Conservation (phyloP, 2,888 invertebrate genomes). For the Drosophila putrida region DNA sequence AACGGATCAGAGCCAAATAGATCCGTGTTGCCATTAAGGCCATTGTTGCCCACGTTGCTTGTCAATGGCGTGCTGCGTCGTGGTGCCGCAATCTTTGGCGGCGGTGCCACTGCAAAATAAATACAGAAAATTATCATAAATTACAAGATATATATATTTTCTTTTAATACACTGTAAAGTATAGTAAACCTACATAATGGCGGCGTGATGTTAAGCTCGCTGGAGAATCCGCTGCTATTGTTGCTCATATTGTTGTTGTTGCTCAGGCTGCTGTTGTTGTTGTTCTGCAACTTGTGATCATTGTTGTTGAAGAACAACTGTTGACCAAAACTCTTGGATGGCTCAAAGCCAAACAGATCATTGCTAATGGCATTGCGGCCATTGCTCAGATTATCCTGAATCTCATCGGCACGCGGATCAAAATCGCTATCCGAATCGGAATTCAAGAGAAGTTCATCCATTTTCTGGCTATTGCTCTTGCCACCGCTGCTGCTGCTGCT, state of each 20-base stretch:
- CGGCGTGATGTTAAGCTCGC: conserved; percentile 86
- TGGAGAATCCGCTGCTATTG: conserved; percentile 84
- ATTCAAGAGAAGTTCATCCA: conserved; percentile 91
- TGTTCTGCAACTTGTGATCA: conserved; percentile 79
- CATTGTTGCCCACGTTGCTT: conserved; percentile 57
- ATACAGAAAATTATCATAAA: conserved; percentile 9
- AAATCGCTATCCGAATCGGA: conserved; percentile 94
- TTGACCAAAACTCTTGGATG: conserved; percentile 85
- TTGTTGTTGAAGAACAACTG: conserved; percentile 86
- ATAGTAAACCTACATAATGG: conserved; percentile 89
- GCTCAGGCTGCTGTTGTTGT: conserved; percentile 79
- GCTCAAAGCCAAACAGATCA: conserved; percentile 85
- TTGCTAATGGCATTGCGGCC: conserved; percentile 81
- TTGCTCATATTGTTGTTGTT: conserved; percentile 71
- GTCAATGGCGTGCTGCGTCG: conserved; percentile 83
- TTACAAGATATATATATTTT: background rate
- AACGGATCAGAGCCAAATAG: conserved; percentile 93
- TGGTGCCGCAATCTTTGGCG: conserved; percentile 91
- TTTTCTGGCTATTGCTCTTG: conserved; percentile 90
- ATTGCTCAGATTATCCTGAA: conserved; percentile 82
- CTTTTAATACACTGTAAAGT: background rate
- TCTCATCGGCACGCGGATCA: conserved; percentile 94
- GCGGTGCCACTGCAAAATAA: conserved; percentile 92
- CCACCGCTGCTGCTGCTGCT: conserved; percentile 86
- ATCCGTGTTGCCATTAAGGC: conserved; percentile 87